Evolutionary conservation across 2,113 vertebrate genomes (phyloP), one percentile per base, ranked within the genome.

Genomic region (Limanda limanda): DNA sequence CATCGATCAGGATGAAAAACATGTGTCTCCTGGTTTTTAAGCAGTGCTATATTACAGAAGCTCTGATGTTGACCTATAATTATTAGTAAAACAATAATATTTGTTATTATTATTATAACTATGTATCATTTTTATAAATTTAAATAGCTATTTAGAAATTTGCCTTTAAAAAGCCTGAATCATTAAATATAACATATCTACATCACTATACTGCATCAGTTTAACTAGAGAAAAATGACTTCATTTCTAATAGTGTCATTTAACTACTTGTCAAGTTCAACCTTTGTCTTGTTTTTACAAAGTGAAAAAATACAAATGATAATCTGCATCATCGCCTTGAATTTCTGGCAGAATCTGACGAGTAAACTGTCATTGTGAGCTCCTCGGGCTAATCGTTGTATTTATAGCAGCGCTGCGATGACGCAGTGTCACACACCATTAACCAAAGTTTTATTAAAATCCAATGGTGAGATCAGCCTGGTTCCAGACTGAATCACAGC

Each of bases 401-500:
- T 71, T 67, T 57, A 14, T 37, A 47, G 24, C 51, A 37, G 24
- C 55, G 3, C 20, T 24, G 21, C 21, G 40, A n/a, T 31, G n/a
- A 4, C 23, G 14, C 48, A 63, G 21, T 11, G n/a, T 56, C 21
- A 66, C 57, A 58, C 64, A 51, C 20, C n/a, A 68, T 57, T 48
- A 71, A 48, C 47, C 35, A 40, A 15, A 24, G 13, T 71, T 66
- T 74, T n/a, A 75, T 63, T 58, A 52, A 51, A 58, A 58, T 56
- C 54, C 18, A 52, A 31, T 62, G 17, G 40, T 65, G 20, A 71
- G 48, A 71, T 71, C 23, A 48, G 45, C 3, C 56, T 55, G 47
- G 40, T 48, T 58, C 13, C 65, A 79, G 24, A 62, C 35, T 35
- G 40, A 67, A 27, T 76, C 48, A 14, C 48, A 24, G 9, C 24